Base-by-base conservation (phyloP, 2,113 vertebrate species). In the Microtus richardsoni region DNA sequence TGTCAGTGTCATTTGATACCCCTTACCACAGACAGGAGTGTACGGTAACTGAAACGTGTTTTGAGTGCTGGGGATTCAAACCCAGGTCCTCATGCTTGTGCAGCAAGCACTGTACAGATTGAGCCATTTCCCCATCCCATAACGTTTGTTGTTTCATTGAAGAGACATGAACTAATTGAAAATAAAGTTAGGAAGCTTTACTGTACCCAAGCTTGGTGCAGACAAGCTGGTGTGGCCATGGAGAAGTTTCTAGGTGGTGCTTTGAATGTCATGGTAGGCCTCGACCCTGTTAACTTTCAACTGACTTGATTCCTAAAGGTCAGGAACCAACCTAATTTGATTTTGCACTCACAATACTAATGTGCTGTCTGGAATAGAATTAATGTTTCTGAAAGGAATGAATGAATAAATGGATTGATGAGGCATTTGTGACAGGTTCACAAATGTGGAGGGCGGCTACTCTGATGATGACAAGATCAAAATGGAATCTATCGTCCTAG, bases 281-380 rank as follows among this genome's bases (percentile, higher is more conserved):
- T 68, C 54, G 5, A 39, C 62, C 24, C 11, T 82, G 79, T 70
- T 49, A 89, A 60, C 41, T 9, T 36, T 88, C 33, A 83, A 47
- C 24, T 90, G 78, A 91, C 10, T 3, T 13, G 47, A 3, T 9
- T 89, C 26, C 39, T 89, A 64, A 90, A 39, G 0, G 36, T 21
- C 30, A 66, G 41, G 30, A 91, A 71, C 5, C 44, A 44, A 52
- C 86, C 70, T 91, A 82, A 19, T 2, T 87, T 94, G 52, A 70
- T 90, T 95, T 77, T 92, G 49, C 94, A 22, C 80, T 71, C 89
- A 26, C 12, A 58, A 11, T 71, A 44, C 80, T 83, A 68, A 44
- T 26, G 70, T 19, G 22, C 73, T 91, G 7, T 84, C 52, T 92
- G 39, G 16, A 22, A 33, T 36, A 73, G 36, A 74, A 68, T 88